Evolutionary conservation across 1,140 invertebrate species (phyloP).

Genomic region (Phortica variegata): DNA sequence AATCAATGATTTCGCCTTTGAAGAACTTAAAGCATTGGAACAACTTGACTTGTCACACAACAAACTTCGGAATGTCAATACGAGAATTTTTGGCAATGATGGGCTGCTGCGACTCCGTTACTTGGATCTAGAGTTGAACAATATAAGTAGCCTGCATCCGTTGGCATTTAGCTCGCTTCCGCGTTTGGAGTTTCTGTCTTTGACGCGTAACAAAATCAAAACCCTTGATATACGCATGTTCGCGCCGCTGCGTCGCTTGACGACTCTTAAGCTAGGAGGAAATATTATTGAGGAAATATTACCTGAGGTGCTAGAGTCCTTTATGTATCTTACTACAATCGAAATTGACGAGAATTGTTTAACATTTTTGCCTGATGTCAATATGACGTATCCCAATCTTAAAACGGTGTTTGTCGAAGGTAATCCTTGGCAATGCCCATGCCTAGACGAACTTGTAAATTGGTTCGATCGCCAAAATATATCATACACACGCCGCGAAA

Average conservation of each 20-base stretch:
- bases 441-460: slow-evolving; percentile 36
- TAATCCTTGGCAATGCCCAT: slow-evolving; percentile 51
- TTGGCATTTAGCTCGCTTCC: slow-evolving; percentile 34
- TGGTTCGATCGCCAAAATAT: slow-evolving; percentile 30
- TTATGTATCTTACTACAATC: slow-evolving; percentile 24
- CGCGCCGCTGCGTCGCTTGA: slow-evolving; percentile 32
- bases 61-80: slow-evolving; percentile 18
- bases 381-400: slow-evolving; percentile 20
- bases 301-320: slow-evolving; percentile 17
- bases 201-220: slow-evolving; percentile 34
- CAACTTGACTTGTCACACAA: slow-evolving; percentile 37
- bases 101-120: slow-evolving; percentile 19
- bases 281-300: slow-evolving; percentile 36
- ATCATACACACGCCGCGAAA: slow-evolving; percentile 24
- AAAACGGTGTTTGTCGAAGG: slow-evolving; percentile 37
- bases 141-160: slow-evolving; percentile 30
- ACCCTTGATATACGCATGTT: slow-evolving; percentile 36
- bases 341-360: slow-evolving; percentile 47
- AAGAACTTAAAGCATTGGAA: slow-evolving; percentile 24
- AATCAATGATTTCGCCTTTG: slow-evolving; percentile 30
- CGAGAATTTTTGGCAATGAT: slow-evolving; percentile 25
- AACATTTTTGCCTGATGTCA: slow-evolving; percentile 30
- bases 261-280: slow-evolving; percentile 31
- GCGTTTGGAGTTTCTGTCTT: slow-evolving; percentile 27
- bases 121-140: slow-evolving; percentile 36